Conservation (phyloP, 1,140 invertebrate genomes). For the Paralvinella palmiformis region DNA sequence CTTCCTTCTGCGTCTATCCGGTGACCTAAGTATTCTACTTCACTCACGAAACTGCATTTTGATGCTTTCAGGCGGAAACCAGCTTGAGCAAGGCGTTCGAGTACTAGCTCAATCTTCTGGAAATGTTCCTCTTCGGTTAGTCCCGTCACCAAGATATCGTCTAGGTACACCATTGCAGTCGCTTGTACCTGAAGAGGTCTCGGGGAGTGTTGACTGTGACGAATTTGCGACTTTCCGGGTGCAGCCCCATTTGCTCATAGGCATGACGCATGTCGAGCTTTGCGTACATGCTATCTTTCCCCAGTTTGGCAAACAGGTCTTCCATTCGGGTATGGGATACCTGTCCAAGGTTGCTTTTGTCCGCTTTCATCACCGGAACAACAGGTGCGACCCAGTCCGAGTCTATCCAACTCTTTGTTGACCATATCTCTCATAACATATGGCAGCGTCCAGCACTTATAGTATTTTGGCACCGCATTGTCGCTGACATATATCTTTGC, state of each 20-base stretch:
- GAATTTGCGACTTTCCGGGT: slow-evolving; percentile 11
- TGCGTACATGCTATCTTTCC: slow-evolving; percentile 30
- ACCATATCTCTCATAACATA: slow-evolving; percentile 4
- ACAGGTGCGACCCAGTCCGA: slow-evolving; percentile 5
- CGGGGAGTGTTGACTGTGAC: slow-evolving; percentile 24
- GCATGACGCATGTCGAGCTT: slow-evolving; percentile 36
- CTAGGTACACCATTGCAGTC: slow-evolving; percentile 18
- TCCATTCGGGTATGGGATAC: slow-evolving; percentile 37
- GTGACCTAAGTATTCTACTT: slow-evolving; percentile 15
- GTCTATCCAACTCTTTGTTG: not conserved
- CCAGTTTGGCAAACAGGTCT: slow-evolving; percentile 29
- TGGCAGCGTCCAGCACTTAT: not conserved
- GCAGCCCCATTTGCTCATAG: slow-evolving; percentile 25
- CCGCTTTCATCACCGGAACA: slow-evolving; percentile 9
- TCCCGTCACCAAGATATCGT: slow-evolving; percentile 23
- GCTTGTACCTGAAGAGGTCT: slow-evolving; percentile 23
- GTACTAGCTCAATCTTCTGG: not conserved
- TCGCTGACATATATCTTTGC: not conserved
- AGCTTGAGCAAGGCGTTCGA: slow-evolving; percentile 5
- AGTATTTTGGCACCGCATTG: not conserved
- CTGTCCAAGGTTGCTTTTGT: slow-evolving; percentile 15
- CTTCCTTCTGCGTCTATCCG: not conserved
- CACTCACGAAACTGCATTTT: slow-evolving; percentile 8
- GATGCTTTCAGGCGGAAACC: slow-evolving; percentile 8
- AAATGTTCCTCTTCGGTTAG: slow-evolving; percentile 19